These are phyloP conservation scores for Eupsilia transversa DNA, from an alignment of 2,888 invertebrate species.

Conservation along the genomic window DNA sequence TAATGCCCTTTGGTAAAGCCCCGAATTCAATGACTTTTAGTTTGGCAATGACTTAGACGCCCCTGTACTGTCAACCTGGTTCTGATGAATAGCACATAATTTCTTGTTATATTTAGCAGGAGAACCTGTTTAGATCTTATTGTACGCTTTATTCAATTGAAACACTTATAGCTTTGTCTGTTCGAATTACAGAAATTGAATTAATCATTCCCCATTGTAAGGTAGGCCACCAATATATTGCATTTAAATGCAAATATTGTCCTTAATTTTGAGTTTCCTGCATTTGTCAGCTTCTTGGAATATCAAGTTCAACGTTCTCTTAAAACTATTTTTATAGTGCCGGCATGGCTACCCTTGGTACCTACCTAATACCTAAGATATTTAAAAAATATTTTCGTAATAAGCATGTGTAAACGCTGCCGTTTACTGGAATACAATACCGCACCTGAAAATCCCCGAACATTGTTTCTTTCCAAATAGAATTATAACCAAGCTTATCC, in stretches of 20 bases:
- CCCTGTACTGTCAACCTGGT: constrained; percentile 61
- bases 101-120: constrained; percentile 71
- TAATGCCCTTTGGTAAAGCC: constrained; percentile 60
- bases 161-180: constrained; percentile 52
- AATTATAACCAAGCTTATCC: constrained; percentile 77
- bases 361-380: no score
- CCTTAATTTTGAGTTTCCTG: constrained; percentile 28
- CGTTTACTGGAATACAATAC: constrained; percentile 7
- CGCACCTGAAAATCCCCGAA: constrained; percentile 11
- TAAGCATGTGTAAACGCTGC: neutral
- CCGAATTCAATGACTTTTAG: constrained; percentile 61
- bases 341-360: no score
- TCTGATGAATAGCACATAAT: constrained; percentile 77
- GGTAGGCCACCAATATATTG: constrained; percentile 7
- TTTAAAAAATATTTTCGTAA: neutral
- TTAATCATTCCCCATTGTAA: constrained; percentile 36
- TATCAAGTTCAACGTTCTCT: neutral
- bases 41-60: constrained; percentile 58
- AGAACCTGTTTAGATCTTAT: constrained; percentile 75
- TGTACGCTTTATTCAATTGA: constrained; percentile 68
- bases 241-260: constrained; percentile 28
- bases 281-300: no score
- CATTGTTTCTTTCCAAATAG: constrained; percentile 64
- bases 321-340: no score
- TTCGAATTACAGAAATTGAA: constrained; percentile 39